These are phyloP conservation scores for Drosophila nigricruria DNA, from an alignment of 2,888 invertebrate species.

Conservation along the genomic window DNA sequence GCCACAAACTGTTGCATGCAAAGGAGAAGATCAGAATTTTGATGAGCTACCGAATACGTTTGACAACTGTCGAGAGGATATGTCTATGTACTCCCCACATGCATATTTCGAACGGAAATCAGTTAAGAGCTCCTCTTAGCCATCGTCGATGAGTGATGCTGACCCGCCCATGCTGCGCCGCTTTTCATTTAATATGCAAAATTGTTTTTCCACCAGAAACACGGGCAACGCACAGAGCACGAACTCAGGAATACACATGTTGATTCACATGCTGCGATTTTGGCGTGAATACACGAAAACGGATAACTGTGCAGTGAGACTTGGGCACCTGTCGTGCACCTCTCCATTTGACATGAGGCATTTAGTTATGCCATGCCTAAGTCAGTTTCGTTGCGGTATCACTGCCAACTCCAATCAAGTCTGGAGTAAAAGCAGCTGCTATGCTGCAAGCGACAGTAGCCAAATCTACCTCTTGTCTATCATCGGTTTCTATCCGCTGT, in stretches of 20 bases:
- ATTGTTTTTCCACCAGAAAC: conserved; percentile 42
- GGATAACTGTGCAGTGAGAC: conserved; percentile 45
- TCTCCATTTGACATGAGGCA: conserved; percentile 26
- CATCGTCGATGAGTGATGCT: conserved; percentile 1
- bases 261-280: conserved; percentile 7
- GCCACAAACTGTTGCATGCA: neutral
- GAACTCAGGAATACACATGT: neutral
- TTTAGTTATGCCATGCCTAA: conserved; percentile 42
- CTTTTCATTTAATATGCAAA: conserved; percentile 56
- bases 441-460: neutral
- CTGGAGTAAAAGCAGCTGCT: conserved; percentile 27
- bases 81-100: conserved; percentile 7
- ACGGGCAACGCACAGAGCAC: neutral
- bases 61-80: conserved; percentile 3
- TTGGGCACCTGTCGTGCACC: conserved; percentile 13
- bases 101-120: conserved; percentile 44
- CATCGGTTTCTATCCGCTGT: neutral
- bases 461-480: conserved; percentile 18
- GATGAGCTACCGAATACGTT: conserved; percentile 22
- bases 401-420: conserved; percentile 68
- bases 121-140: conserved; percentile 28
- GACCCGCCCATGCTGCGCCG: neutral
- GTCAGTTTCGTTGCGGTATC: conserved; percentile 30
- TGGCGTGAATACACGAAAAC: conserved; percentile 23
- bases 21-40: neutral